Evolutionary conservation across 2,113 vertebrate genomes (phyloP).

Genomic region (Colistium nudipinnis): DNA sequence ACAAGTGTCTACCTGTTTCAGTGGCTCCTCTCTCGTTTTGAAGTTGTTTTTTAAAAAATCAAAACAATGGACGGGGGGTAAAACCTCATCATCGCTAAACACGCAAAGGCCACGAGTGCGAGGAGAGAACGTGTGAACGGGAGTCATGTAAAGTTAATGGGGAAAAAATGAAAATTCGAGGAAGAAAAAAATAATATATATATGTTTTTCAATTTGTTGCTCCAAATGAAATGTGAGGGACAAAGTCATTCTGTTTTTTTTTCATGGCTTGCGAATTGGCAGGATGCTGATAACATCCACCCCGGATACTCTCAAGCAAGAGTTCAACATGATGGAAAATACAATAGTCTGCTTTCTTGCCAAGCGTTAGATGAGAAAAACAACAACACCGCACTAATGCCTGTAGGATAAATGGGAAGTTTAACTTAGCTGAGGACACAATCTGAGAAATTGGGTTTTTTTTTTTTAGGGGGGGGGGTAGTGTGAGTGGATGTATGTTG

Average conservation of each 20-base stretch:
- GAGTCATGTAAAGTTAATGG: conserved; percentile 12
- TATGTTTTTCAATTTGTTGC: neutral
- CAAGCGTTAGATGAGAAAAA: neutral
- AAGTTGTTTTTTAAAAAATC: conserved; percentile 8
- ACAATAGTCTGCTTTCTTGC: conserved; percentile 17
- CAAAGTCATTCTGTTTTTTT: conserved; percentile 7
- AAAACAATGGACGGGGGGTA: conserved; percentile 12
- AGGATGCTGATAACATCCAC: conserved; percentile 9
- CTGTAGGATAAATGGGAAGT: neutral
- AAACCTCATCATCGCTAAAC: conserved; percentile 34
- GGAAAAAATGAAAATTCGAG: conserved; percentile 6
- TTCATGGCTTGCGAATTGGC: conserved; percentile 10
- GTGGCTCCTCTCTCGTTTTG: conserved; percentile 23
- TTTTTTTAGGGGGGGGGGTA: neutral
- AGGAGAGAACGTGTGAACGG: conserved; percentile 7
- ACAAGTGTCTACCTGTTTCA: conserved; percentile 18
- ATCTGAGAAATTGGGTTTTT: neutral
- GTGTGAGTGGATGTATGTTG: too few relatives aligned
- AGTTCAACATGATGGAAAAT: conserved; percentile 9
- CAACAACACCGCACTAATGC: neutral
- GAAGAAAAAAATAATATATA: neutral
- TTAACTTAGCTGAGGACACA: conserved; percentile 1
- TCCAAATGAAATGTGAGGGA: neutral
- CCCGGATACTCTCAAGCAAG: conserved; percentile 3
- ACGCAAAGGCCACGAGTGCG: conserved; percentile 55